Percentiles rank a stretch among this genome's conserved stretches.
Evolutionary conservation across 2,888 invertebrate species (phyloP).

Genomic region (Heliconius sara): DNA sequence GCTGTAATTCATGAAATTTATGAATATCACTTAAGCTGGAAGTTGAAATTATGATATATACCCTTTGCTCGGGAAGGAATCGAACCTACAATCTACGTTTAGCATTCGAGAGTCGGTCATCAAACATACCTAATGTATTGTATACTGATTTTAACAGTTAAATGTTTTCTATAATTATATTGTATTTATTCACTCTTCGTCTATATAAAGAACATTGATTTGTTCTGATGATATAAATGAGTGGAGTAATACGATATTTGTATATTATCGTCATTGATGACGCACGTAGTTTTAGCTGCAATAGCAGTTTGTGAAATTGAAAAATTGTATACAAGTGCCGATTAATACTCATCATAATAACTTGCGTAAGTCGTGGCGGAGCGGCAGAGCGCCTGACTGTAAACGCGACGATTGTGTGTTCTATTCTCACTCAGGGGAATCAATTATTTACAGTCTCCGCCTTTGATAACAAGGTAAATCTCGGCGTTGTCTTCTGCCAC

Average conservation of each 20-base stretch:
- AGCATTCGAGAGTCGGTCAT: neutral
- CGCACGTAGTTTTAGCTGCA: neutral
- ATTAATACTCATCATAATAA: neutral
- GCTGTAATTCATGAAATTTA: too few relatives aligned
- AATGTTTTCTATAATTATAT: neutral
- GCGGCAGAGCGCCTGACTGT: too few relatives aligned
- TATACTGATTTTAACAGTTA: neutral
- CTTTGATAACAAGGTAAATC: too few relatives aligned
- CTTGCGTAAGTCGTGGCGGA: too few relatives aligned
- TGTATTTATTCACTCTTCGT: neutral
- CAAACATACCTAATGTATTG: too few relatives aligned
- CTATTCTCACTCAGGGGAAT: too few relatives aligned
- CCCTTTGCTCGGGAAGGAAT: neutral
- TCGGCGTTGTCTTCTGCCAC: too few relatives aligned
- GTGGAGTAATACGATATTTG: neutral
- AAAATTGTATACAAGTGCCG: neutral
- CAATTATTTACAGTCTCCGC: too few relatives aligned
- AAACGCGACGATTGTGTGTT: too few relatives aligned
- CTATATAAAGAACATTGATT: neutral
- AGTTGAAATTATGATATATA: too few relatives aligned
- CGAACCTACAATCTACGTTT: neutral
- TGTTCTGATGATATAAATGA: neutral
- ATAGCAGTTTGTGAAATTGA: neutral
- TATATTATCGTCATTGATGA: neutral
- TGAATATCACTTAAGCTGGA: too few relatives aligned